Evolutionary conservation across 2,113 vertebrate genomes (phyloP).

Genomic region (Empidonax alnorum): DNA sequence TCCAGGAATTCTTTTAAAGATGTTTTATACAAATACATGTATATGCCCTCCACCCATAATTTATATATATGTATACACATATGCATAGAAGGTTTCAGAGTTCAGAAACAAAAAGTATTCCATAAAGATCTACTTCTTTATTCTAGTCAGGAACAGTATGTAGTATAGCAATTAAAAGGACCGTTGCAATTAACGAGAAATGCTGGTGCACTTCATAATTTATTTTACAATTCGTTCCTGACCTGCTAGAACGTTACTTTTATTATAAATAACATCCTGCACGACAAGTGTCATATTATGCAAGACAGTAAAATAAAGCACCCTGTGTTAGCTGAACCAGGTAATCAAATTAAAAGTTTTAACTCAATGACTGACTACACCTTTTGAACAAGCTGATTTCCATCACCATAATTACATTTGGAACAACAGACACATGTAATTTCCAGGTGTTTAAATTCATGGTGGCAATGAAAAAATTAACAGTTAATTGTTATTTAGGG

Average conservation of each 20-base stretch:
- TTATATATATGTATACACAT: no score
- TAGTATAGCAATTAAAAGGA: neutral
- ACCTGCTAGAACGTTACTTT: neutral
- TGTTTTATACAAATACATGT: neutral
- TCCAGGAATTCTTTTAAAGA: neutral
- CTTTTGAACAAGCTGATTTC: slow-evolving; percentile 5
- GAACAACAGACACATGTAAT: neutral
- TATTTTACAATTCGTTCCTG: neutral
- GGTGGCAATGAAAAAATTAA: neutral
- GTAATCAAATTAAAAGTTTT: slow-evolving; percentile 17
- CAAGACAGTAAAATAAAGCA: neutral
- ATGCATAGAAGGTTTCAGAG: neutral
- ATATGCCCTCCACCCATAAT: no score
- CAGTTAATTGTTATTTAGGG: neutral
- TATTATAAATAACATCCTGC: neutral
- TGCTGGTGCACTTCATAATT: neutral
- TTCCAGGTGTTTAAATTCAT: neutral
- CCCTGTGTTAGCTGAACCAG: neutral
- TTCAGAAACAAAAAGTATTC: neutral
- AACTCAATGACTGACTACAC: neutral
- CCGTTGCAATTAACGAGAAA: neutral
- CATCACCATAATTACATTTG: neutral
- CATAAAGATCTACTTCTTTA: neutral
- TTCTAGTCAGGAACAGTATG: neutral
- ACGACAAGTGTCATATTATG: neutral